phyloP scores from a whole-genome alignment of 2,888 invertebrate species.

The Cheilosia soror region DNA sequence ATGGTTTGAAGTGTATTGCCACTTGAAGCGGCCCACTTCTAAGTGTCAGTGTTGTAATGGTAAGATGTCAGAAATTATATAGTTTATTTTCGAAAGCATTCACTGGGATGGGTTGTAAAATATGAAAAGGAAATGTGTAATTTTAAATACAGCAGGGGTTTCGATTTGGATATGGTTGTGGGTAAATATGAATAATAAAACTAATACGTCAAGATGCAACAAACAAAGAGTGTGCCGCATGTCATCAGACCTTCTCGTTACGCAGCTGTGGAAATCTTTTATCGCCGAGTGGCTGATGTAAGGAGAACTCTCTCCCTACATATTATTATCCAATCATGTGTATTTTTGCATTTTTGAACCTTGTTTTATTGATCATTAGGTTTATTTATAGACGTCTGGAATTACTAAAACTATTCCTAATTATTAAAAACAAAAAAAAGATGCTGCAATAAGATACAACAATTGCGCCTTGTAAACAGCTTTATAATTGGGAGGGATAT shows the following conservation, averaged over 20 bases:
- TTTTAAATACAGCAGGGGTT: conserved; percentile 10
- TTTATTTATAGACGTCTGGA: conserved; percentile 16
- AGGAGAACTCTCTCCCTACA: background rate
- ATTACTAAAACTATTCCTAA: conserved; percentile 14
- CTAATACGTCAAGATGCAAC: background rate
- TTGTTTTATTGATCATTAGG: conserved; percentile 37
- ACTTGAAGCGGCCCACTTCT: conserved; percentile 61
- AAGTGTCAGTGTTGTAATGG: conserved; percentile 49
- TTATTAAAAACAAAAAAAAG: too few relatives aligned
- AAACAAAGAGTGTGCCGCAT: conserved; percentile 18
- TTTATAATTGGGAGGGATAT: too few relatives aligned
- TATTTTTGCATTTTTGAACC: conserved; percentile 34
- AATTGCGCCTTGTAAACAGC: too few relatives aligned
- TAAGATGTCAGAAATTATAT: conserved; percentile 50
- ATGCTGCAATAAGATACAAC: too few relatives aligned
- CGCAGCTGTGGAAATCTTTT: conserved; percentile 16
- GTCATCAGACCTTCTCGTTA: conserved; percentile 2
- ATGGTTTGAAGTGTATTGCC: conserved; percentile 61
- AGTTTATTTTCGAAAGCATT: conserved; percentile 56
- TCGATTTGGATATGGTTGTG: background rate
- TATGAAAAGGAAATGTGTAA: conserved; percentile 16
- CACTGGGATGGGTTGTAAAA: conserved; percentile 12
- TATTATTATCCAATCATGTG: background rate
- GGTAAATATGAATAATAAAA: conserved; percentile 23
- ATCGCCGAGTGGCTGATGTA: background rate